Percentiles rank a stretch among this genome's conserved stretches.
phyloP scores from a whole-genome alignment of 2,888 invertebrate species.

The Pycnomerus fuliginosus region DNA sequence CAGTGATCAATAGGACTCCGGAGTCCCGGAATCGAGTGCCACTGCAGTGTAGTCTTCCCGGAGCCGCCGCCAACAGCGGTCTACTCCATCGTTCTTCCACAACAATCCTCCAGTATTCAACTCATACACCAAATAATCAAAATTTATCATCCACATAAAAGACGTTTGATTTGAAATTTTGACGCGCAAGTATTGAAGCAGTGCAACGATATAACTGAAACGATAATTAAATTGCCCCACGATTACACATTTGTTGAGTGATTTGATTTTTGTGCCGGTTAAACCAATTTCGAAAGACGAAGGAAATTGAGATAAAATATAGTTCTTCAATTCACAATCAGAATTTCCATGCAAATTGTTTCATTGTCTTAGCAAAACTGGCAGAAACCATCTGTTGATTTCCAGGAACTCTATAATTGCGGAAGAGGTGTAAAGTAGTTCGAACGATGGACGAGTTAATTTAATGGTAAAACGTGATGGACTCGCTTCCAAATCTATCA shows the following conservation, averaged over 20 bases:
- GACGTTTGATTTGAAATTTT: slow-evolving; percentile 2
- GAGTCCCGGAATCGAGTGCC: slow-evolving; percentile 44
- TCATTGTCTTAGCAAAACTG: slow-evolving; percentile 6
- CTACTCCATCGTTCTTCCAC: slow-evolving; percentile 35
- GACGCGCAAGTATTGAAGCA: too few species aligned
- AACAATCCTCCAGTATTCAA: slow-evolving; percentile 27
- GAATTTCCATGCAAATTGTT: slow-evolving; percentile 6
- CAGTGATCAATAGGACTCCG: slow-evolving; percentile 42
- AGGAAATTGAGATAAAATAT: too few species aligned
- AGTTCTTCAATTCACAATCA: too few species aligned
- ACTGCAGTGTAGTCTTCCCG: slow-evolving; percentile 47
- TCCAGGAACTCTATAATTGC: slow-evolving; percentile 15
- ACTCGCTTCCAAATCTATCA: neutral
- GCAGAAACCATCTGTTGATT: slow-evolving; percentile 25
- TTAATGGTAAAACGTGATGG: slow-evolving; percentile 6
- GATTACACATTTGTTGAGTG: too few species aligned
- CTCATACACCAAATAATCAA: slow-evolving; percentile 24
- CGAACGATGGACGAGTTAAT: slow-evolving; percentile 12
- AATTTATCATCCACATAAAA: slow-evolving; percentile 12
- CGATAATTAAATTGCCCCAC: too few species aligned
- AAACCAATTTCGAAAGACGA: too few species aligned
- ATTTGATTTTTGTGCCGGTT: too few species aligned
- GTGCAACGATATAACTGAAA: too few species aligned
- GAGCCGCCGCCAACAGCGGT: slow-evolving; percentile 42
- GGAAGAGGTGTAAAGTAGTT: slow-evolving; percentile 9